Conservation (phyloP, 2,888 invertebrate genomes). For the Arrhopalites spinosus region DNA sequence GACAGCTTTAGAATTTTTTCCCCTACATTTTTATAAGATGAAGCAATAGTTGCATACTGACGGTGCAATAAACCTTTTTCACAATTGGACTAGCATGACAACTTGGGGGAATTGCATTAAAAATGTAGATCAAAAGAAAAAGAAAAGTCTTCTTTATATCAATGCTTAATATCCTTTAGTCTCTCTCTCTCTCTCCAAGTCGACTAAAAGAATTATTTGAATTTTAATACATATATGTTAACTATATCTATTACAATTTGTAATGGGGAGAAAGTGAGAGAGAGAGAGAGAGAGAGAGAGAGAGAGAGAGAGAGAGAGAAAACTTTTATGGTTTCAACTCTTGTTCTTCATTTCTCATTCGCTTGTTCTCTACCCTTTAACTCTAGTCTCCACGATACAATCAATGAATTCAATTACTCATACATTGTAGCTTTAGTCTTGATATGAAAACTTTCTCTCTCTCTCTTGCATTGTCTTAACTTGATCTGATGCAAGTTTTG, state of each 20-base stretch:
- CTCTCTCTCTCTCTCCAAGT: background rate
- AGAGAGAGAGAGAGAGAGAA: background rate
- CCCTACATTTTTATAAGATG: no score
- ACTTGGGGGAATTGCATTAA: no score
- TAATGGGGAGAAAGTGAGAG: background rate
- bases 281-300: background rate
- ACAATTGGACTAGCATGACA: no score
- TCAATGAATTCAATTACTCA: slow-evolving; percentile 30
- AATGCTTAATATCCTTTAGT: background rate
- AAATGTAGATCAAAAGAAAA: background rate
- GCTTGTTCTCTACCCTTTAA: no score
- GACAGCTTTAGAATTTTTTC: no score
- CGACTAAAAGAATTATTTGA: background rate
- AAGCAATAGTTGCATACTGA: no score
- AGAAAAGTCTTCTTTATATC: background rate
- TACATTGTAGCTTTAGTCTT: no score
- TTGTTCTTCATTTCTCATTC: background rate
- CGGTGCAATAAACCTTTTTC: no score
- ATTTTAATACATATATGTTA: background rate
- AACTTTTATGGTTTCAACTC: slow-evolving; percentile 4
- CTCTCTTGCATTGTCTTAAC: no score
- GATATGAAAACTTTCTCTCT: background rate
- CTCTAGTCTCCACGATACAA: slow-evolving; percentile 25
- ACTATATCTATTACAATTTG: background rate
- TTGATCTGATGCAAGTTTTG: no score